A percentile compares a stretch with the other conserved stretches of the same genome.
Conservation (phyloP, 2,888 invertebrate species). For the Muschampia plurimacula region DNA sequence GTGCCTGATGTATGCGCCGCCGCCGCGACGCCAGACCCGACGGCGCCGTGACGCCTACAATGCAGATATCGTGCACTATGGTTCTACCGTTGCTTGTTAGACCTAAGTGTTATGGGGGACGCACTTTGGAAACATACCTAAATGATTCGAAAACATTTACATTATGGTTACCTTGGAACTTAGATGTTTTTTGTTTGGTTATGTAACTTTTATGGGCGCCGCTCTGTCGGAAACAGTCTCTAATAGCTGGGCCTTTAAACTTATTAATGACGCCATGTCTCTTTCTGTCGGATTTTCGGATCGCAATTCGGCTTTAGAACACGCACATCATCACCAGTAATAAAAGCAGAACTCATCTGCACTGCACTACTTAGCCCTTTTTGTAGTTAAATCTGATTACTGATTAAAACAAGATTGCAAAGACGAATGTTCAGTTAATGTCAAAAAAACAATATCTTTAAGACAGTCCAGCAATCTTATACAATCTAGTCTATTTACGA, state of each 20-base stretch:
- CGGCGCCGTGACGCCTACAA: constrained; percentile 79
- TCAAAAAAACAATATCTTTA: neutral
- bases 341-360: no score
- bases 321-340: no score
- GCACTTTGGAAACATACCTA: neutral
- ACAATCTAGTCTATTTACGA: neutral
- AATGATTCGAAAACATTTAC: neutral
- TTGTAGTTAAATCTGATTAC: no score
- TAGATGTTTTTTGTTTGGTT: neutral
- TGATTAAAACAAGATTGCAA: no score
- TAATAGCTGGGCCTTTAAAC: no score
- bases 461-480: neutral
- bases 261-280: no score
- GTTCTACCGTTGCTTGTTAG: constrained; percentile 17
- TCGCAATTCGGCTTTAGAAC: no score
- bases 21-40: constrained; percentile 81
- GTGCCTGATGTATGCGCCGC: constrained; percentile 84
- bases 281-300: no score
- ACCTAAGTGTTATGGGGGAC: constrained; percentile 30
- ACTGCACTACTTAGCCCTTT: no score
- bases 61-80: constrained; percentile 81
- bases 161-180: neutral
- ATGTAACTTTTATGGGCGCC: no score
- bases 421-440: no score
- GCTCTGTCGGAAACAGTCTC: no score